Evolutionary conservation across 2,888 invertebrate genomes (phyloP).

Genomic region (Drosophila neonasuta): DNA sequence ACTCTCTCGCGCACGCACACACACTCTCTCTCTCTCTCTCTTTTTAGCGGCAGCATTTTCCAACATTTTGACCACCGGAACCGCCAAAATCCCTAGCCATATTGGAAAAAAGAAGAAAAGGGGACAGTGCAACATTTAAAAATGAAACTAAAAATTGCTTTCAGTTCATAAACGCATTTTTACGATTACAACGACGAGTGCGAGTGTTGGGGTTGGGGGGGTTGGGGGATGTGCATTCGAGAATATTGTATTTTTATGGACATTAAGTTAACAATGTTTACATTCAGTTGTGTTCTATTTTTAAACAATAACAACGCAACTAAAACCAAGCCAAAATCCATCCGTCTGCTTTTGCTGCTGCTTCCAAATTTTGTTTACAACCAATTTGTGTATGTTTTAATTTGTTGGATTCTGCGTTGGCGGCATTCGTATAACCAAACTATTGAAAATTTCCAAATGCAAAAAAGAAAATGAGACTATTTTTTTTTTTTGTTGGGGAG

Average conservation of each 20-base stretch:
- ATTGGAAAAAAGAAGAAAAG: constrained; percentile 6
- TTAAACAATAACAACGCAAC: constrained; percentile 53
- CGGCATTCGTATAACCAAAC: constrained; percentile 50
- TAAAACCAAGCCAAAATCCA: constrained; percentile 13
- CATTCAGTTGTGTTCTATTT: constrained; percentile 65
- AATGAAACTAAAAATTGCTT: constrained; percentile 44
- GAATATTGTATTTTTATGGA: constrained; percentile 67
- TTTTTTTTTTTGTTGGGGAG: constrained; percentile 13
- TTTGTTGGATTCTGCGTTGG: constrained; percentile 42
- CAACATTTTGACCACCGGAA: constrained; percentile 28
- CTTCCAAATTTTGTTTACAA: constrained; percentile 63
- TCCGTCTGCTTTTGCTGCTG: constrained; percentile 17
- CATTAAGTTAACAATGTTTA: constrained; percentile 75
- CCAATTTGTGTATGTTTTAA: constrained; percentile 42
- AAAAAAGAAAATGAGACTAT: constrained; percentile 14
- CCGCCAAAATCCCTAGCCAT: constrained; percentile 43
- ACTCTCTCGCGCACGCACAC: neutral
- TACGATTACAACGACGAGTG: constrained; percentile 38
- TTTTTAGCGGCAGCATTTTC: constrained; percentile 17
- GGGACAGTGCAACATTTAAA: constrained; percentile 46
- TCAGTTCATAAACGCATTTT: constrained; percentile 65
- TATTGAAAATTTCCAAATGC: constrained; percentile 43
- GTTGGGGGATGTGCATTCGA: constrained; percentile 44
- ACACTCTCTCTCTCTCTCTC: neutral
- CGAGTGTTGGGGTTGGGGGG: neutral